A percentile compares a stretch with the other conserved stretches of the same genome.
These are phyloP conservation scores for Plotosus lineatus DNA, from an alignment of 2,113 vertebrate genomes.

Conservation along the genomic window DNA sequence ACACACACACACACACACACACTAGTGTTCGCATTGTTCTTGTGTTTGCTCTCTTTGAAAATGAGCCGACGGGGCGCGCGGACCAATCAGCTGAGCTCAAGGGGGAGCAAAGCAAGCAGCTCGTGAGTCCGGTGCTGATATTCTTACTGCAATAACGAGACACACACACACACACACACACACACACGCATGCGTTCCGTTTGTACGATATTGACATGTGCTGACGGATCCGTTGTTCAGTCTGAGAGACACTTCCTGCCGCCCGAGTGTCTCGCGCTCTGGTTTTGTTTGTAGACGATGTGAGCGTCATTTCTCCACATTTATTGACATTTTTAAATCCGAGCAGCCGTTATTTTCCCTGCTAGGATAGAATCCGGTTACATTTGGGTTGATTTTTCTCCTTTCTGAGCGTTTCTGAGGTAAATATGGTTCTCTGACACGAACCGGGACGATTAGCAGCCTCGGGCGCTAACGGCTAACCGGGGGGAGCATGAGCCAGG, in stretches of 20 bases:
- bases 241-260: background rate
- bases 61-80: constrained; percentile 48
- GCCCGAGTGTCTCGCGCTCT: background rate
- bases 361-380: background rate
- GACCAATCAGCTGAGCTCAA: constrained; percentile 44
- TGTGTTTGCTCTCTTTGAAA: constrained; percentile 39
- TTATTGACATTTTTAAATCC: background rate
- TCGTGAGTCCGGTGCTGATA: constrained; percentile 15
- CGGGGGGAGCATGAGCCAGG: too few species aligned
- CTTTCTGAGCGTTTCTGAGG: too few species aligned
- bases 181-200: background rate
- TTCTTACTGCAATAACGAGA: constrained; percentile 7
- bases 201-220: too few species aligned
- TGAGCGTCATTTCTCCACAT: background rate
- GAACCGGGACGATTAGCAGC: background rate
- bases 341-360: background rate
- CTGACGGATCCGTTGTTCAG: background rate
- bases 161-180: background rate
- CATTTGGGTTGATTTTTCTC: background rate
- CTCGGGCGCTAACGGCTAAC: background rate
- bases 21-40: background rate
- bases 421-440: background rate
- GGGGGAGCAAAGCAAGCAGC: constrained; percentile 39
- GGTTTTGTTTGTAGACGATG: background rate
- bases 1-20: background rate